These are phyloP conservation scores for Phyllostomus hastatus DNA, from an alignment of 2,113 vertebrate genomes.

Conservation along the genomic window DNA sequence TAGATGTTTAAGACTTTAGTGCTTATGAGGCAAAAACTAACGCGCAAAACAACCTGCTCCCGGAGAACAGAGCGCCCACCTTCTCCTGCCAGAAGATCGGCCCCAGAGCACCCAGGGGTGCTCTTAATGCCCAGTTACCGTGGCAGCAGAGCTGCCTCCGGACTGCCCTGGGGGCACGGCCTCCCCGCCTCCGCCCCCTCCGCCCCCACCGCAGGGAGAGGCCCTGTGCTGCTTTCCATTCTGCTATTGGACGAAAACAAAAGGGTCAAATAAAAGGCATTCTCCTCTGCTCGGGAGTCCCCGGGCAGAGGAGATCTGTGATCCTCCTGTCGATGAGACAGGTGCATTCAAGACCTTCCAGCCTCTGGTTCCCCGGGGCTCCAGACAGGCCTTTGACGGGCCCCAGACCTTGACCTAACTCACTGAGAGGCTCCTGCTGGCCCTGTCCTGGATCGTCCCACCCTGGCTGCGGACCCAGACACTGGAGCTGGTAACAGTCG, in stretches of 20 bases:
- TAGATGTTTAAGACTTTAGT: not conserved
- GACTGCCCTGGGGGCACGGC: not conserved
- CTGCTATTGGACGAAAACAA: slow-evolving; percentile 16
- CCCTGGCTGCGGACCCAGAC: not conserved
- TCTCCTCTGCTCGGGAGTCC: not conserved
- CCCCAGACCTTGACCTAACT: not conserved
- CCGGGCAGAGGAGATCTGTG: not conserved
- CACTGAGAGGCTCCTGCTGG: not conserved
- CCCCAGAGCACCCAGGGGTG: not conserved
- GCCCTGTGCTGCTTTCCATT: not conserved
- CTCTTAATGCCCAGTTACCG: not conserved
- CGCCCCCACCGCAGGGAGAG: not conserved
- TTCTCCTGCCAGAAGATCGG: not conserved
- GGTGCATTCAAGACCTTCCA: not conserved
- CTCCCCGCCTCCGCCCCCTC: not conserved
- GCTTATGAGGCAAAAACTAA: not conserved
- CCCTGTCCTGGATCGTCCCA: not conserved
- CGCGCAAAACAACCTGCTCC: not conserved
- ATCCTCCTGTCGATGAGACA: not conserved
- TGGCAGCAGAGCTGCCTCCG: not conserved
- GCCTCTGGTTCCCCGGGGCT: not conserved
- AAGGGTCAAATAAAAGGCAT: slow-evolving; percentile 46
- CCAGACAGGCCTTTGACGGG: not conserved
- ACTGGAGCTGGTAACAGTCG: rapidly evolving
- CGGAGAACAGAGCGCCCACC: not conserved